Evolutionary conservation across 2,113 vertebrate genomes (phyloP), one percentile per base, ranked within the genome.

Genomic region (Oostethus manadensis): DNA sequence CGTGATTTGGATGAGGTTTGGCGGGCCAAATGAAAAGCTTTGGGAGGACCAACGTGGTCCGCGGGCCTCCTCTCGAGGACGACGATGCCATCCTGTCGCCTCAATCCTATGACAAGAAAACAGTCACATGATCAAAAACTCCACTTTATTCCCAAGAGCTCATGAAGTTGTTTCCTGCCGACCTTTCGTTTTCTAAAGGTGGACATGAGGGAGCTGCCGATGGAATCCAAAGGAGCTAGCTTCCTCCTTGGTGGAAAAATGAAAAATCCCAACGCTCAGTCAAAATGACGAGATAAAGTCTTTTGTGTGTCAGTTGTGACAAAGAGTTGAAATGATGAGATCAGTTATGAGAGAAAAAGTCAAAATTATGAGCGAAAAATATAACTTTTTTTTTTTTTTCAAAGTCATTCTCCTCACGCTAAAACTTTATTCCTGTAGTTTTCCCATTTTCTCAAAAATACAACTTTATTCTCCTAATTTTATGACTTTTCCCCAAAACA

Each of bases 211-310:
- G 83, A 84, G 48, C 79, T 57, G 16, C 88, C 76, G 10, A 91
- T 87, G n/a, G 85, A 61, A 68, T 91, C 89, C 55, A 91, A 43
- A 60, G 85, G 90, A 65, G 76, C 66, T 0, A 87, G 70, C 23
- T 83, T 88, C 58, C 78, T 83, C 77, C 89, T 91, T n/a, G n/a
- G n/a, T n/a, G n/a, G n/a, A 40, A 49, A 42, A 11, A 49, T 14
- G 53, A 56, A 29, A 10, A 7, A 33, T 33, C 29, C 29, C 29
- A 33, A 33, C 8, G 29, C 1, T 33, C 5, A 33, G 8, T 33
- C 29, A 4, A 33, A 46, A 18, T 48, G 15, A 16, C 47, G 26
- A 40, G 22, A 10, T 14, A 20, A 50, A 26, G n/a, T n/a, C n/a
- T n/a, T n/a, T n/a, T n/a, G n/a, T n/a, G n/a, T n/a, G n/a, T n/a